Percentiles rank a stretch among this genome's conserved stretches.
phyloP scores from a whole-genome alignment of 2,888 invertebrate genomes.

The Eretmocerus hayati region DNA sequence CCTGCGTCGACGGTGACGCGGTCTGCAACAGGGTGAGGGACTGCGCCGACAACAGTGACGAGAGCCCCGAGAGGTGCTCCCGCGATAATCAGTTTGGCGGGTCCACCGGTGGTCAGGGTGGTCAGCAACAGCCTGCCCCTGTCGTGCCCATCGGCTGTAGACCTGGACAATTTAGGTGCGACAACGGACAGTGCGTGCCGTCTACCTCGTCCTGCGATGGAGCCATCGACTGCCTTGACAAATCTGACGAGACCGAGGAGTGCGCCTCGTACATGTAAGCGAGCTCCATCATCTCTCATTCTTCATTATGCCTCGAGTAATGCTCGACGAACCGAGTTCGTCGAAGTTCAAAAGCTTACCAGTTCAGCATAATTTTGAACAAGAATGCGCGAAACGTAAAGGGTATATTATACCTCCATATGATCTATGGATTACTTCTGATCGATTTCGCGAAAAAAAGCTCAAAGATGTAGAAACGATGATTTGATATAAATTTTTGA shows the following conservation, averaged over 20 bases:
- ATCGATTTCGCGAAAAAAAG: too few species aligned
- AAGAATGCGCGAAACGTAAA: too few species aligned
- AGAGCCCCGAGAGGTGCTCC: conserved; percentile 28
- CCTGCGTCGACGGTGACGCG: conserved; percentile 54
- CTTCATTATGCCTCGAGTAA: too few species aligned
- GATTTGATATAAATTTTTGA: too few species aligned
- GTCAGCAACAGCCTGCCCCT: background rate
- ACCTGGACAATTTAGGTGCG: conserved; percentile 30
- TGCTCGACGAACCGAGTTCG: too few species aligned
- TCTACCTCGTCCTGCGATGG: conserved; percentile 34
- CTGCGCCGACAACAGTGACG: conserved; percentile 52
- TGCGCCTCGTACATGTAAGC: too few species aligned
- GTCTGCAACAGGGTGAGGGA: conserved; percentile 51
- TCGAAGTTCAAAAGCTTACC: too few species aligned
- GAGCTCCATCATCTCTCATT: too few species aligned
- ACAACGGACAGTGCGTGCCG: conserved; percentile 34
- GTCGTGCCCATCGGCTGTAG: conserved; percentile 22
- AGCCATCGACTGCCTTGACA: conserved; percentile 34
- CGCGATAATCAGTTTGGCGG: conserved; percentile 44
- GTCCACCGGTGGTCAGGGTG: background rate
- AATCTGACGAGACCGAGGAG: conserved; percentile 39
- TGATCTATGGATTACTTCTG: too few species aligned
- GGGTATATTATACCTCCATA: too few species aligned
- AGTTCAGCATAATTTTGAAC: too few species aligned
- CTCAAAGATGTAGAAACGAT: too few species aligned